Conservation (phyloP, 1,140 invertebrate species). For the Drosophila teissieri region DNA sequence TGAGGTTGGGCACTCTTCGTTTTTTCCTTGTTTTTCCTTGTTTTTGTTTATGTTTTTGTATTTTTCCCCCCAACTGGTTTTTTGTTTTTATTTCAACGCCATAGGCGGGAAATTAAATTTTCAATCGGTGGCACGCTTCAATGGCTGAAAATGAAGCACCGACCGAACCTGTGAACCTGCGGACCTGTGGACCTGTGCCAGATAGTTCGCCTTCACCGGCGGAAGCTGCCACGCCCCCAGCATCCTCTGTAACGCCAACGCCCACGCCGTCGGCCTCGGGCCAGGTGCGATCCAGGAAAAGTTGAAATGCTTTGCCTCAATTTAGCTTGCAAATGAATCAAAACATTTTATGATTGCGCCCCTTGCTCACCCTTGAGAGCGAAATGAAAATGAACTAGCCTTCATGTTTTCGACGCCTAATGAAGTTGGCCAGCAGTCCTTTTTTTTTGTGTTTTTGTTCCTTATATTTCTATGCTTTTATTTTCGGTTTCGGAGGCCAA, state of each 20-base stretch:
- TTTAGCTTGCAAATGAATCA: slow-evolving; percentile 51
- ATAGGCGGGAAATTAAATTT: slow-evolving; percentile 80
- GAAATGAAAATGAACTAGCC: slow-evolving; percentile 25
- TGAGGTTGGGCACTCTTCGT: background rate
- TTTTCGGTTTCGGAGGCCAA: background rate
- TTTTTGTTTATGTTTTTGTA: background rate
- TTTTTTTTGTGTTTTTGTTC: background rate
- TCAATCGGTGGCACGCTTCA: slow-evolving; percentile 75
- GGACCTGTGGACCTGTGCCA: slow-evolving; percentile 7
- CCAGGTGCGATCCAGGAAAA: slow-evolving; percentile 31
- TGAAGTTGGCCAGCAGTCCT: slow-evolving; percentile 21
- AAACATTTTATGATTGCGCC: slow-evolving; percentile 46
- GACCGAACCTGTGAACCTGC: background rate
- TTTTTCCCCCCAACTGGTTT: slow-evolving; percentile 2
- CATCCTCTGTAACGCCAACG: background rate
- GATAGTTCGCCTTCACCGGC: slow-evolving; percentile 30
- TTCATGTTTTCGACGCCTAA: slow-evolving; percentile 17
- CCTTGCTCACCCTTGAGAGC: slow-evolving; percentile 2
- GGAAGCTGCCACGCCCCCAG: slow-evolving; percentile 19
- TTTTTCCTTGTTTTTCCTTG: background rate
- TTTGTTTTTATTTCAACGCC: slow-evolving; percentile 39
- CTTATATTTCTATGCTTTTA: no score
- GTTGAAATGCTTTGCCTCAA: slow-evolving; percentile 45
- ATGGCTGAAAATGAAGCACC: slow-evolving; percentile 59
- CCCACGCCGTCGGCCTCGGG: slow-evolving; percentile 3